A percentile compares a stretch with the other conserved stretches of the same genome.
phyloP scores from a whole-genome alignment of 23 tunicate species.

The Trididemnum nubilum region DNA sequence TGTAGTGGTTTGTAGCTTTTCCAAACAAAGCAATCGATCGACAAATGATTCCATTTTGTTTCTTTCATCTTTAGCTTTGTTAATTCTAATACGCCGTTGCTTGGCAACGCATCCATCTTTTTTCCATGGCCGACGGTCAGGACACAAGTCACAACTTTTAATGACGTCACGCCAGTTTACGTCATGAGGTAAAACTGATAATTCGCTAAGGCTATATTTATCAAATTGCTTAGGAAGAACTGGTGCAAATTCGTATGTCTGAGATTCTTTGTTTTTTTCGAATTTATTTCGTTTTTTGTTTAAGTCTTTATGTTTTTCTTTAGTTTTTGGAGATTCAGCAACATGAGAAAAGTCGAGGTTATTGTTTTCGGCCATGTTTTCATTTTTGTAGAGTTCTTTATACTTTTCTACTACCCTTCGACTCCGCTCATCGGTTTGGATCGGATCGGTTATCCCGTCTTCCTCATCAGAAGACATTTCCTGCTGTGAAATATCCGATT shows the following conservation, averaged over 20 bases:
- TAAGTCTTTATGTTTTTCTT: not conserved
- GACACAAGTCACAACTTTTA: not conserved
- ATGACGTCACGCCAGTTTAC: constrained; percentile 38
- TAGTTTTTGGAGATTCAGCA: not conserved
- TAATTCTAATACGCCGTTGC: not conserved
- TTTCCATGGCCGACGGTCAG: not conserved
- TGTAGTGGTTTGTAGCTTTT: constrained; percentile 34
- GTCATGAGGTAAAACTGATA: constrained; percentile 43
- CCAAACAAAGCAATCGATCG: constrained; percentile 39
- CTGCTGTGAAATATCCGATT: constrained; percentile 51
- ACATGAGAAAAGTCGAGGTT: not conserved
- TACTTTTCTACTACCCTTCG: constrained; percentile 10
- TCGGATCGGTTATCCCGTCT: not conserved
- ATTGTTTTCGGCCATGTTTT: constrained; percentile 13
- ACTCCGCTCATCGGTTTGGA: not conserved
- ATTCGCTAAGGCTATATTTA: constrained; percentile 33
- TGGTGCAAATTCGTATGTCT: constrained; percentile 25
- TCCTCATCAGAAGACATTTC: constrained; percentile 36
- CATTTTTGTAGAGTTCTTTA: constrained; percentile 47
- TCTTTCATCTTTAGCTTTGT: not conserved
- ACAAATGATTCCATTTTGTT: constrained; percentile 24
- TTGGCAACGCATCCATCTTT: not conserved
- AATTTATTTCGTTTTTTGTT: not conserved
- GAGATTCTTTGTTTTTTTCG: not conserved
- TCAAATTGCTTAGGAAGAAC: constrained; percentile 40